phyloP scores from a whole-genome alignment of 2,113 vertebrate species.

The Menura novaehollandiae region DNA sequence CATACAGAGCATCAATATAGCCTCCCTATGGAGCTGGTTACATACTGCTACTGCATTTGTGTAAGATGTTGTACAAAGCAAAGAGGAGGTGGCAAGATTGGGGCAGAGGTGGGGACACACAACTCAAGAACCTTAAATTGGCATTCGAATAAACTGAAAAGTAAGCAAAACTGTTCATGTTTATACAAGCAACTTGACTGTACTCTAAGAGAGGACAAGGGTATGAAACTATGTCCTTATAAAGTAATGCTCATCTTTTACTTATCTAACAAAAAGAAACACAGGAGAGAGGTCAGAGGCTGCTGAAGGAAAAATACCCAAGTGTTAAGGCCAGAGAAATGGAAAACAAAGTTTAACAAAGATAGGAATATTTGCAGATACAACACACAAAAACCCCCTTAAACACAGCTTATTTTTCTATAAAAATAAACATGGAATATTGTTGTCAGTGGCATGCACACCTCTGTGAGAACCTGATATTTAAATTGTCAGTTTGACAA shows the following conservation, averaged over 20 bases:
- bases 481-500: not conserved
- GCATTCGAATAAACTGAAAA: constrained; percentile 38
- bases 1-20: not conserved
- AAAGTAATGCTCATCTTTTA: constrained; percentile 69
- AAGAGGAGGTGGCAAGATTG: not conserved
- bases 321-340: constrained; percentile 37
- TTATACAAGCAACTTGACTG: constrained; percentile 61
- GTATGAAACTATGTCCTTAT: constrained; percentile 66
- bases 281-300: constrained; percentile 45
- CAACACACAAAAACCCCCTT: not conserved
- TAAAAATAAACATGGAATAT: not conserved
- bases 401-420: not conserved
- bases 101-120: not conserved
- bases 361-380: not conserved
- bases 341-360: constrained; percentile 34
- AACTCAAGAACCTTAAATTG: not conserved
- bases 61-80: not conserved
- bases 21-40: not conserved
- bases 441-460: not conserved
- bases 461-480: not conserved
- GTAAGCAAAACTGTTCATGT: constrained; percentile 49
- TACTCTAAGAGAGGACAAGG: constrained; percentile 36
- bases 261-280: constrained; percentile 65
- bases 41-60: not conserved
- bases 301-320: constrained; percentile 31